Evolutionary conservation across 2,888 invertebrate genomes (phyloP).

Genomic region (Dicroscelio sp.): DNA sequence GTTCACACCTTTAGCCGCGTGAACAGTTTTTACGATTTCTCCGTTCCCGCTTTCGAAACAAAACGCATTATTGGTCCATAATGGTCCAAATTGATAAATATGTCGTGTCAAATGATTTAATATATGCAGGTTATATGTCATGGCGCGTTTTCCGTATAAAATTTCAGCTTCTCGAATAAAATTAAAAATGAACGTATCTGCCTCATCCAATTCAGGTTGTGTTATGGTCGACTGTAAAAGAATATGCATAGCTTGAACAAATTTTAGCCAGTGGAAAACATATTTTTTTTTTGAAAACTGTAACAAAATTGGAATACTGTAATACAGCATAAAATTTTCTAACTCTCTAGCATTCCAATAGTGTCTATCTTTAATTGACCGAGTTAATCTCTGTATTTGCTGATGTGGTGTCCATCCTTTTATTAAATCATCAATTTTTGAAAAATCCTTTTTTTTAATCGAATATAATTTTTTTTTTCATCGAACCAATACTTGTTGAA

Average conservation of each 20-base stretch:
- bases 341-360: slow-evolving; percentile 46
- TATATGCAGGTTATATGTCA: neutral
- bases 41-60: neutral
- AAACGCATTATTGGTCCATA: neutral
- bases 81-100: neutral
- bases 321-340: slow-evolving; percentile 23
- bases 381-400: neutral
- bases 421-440: slow-evolving; percentile 13
- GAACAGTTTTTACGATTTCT: neutral
- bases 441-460: neutral
- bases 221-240: neutral
- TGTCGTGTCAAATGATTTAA: neutral
- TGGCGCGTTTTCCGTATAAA: neutral
- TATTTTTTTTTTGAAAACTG: slow-evolving; percentile 1
- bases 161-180: neutral
- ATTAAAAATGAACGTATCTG: neutral
- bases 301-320: neutral
- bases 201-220: neutral
- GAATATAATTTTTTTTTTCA: neutral
- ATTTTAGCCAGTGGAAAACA: slow-evolving; percentile 1
- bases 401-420: neutral
- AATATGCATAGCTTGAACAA: neutral
- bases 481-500: slow-evolving; percentile 11
- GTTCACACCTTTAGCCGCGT: neutral
- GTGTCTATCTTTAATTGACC: neutral